These are phyloP conservation scores for Oceanodroma leucorhoa DNA, from an alignment of 2,797 vertebrate species.

Conservation along the genomic window DNA sequence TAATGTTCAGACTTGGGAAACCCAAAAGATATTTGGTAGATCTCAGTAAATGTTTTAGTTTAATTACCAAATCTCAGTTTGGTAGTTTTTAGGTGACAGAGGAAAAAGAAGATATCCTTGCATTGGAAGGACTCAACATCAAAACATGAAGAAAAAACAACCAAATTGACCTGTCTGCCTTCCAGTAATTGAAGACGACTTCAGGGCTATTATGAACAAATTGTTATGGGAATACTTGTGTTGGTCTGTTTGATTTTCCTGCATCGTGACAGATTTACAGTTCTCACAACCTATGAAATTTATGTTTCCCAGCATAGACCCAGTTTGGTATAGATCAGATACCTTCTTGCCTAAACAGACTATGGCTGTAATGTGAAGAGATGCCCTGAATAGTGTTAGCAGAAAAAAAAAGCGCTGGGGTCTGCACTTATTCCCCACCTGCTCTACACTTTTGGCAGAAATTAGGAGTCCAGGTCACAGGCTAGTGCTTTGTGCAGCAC, in stretches of 20 bases:
- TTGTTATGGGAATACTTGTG: not conserved
- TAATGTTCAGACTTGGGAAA: not conserved
- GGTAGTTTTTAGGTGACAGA: not conserved
- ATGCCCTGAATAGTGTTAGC: not conserved
- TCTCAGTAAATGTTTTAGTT: not conserved
- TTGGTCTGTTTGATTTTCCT: not conserved
- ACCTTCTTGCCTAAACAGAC: not conserved
- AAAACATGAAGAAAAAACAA: not conserved
- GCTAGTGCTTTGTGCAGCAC: not conserved
- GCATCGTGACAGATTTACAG: not conserved
- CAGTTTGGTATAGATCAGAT: not conserved
- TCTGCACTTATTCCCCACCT: not conserved
- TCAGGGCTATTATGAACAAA: not conserved
- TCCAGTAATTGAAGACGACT: not conserved
- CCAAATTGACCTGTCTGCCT: not conserved
- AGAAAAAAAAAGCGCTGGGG: not conserved
- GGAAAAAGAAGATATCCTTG: not conserved
- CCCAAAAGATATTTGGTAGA: not conserved
- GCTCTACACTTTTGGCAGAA: not conserved
- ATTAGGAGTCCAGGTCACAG: not conserved
- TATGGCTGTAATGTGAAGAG: not conserved
- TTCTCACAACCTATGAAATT: not conserved
- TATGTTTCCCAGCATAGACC: not conserved
- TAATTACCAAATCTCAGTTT: not conserved
- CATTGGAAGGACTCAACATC: not conserved